phyloP scores from a whole-genome alignment of 2,888 invertebrate species.

The Criorhina ranunculi region DNA sequence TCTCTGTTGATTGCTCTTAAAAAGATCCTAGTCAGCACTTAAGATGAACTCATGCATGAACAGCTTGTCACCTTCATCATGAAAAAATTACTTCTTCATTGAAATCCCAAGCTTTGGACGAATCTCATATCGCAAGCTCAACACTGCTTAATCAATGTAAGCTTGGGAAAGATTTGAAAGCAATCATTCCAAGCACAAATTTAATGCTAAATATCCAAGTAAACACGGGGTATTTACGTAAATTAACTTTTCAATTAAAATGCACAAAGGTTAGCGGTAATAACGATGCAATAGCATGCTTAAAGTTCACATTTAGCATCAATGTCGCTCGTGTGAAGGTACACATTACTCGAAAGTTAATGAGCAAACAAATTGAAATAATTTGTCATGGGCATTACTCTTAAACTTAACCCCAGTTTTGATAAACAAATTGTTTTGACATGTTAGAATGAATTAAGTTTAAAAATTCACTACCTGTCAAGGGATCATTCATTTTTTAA shows the following conservation, averaged over 20 bases:
- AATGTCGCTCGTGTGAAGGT: conserved; percentile 25
- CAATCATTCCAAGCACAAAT: too few relatives aligned
- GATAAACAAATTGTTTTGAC: not conserved
- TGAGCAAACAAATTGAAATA: conserved; percentile 38
- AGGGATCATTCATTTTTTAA: too few relatives aligned
- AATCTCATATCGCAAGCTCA: too few relatives aligned
- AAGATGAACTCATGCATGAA: too few relatives aligned
- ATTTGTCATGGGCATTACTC: conserved; percentile 26
- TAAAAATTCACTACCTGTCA: too few relatives aligned
- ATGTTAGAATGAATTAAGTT: not conserved
- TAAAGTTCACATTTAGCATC: conserved; percentile 10
- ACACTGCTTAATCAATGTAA: too few relatives aligned
- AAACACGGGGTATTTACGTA: conserved; percentile 8
- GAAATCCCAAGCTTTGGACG: too few relatives aligned
- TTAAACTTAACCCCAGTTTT: not conserved
- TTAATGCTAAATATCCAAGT: too few relatives aligned
- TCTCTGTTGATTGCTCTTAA: too few relatives aligned
- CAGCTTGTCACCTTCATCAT: too few relatives aligned
- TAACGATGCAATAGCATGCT: conserved; percentile 48
- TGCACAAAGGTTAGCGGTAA: conserved; percentile 3
- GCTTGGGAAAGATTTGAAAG: not conserved
- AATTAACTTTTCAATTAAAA: conserved; percentile 28
- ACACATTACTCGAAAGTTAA: conserved; percentile 19
- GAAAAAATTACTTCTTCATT: too few relatives aligned
- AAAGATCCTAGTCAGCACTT: too few relatives aligned